Conservation (phyloP, 1,140 invertebrate species). For the Plectrocnemia conspersa region DNA sequence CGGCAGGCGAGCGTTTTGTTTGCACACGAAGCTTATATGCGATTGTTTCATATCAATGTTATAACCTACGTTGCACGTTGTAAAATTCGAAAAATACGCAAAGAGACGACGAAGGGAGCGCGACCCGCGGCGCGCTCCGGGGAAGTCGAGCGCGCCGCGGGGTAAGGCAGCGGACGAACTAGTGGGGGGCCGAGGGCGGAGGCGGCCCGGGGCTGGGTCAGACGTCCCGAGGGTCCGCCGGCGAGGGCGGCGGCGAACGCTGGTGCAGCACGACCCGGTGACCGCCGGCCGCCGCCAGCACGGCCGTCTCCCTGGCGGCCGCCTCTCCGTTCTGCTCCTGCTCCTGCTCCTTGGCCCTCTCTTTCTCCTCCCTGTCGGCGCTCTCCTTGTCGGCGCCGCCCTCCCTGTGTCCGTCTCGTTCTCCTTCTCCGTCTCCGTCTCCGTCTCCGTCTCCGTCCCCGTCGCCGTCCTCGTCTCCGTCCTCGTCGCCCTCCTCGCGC, state of each 20-base stretch:
- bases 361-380: conserved; percentile 35
- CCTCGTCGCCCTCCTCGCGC: conserved; percentile 55
- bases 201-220: conserved; percentile 58
- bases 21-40: conserved; percentile 34
- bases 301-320: conserved; percentile 64
- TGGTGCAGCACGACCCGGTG: conserved; percentile 86
- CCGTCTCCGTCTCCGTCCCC: conserved; percentile 37
- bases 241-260: conserved; percentile 63
- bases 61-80: conserved; percentile 33
- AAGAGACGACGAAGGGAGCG: conserved; percentile 6
- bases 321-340: conserved; percentile 34
- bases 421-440: conserved; percentile 33
- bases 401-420: conserved; percentile 63
- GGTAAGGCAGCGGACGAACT: conserved; percentile 32
- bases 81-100: conserved; percentile 32
- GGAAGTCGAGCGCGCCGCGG: conserved; percentile 33
- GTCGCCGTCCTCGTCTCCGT: conserved; percentile 45
- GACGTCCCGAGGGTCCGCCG: conserved; percentile 55
- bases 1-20: conserved; percentile 28
- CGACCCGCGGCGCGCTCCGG: conserved; percentile 30
- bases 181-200: conserved; percentile 37
- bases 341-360: conserved; percentile 34
- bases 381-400: conserved; percentile 66
- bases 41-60: conserved; percentile 33
- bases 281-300: conserved; percentile 75